These are phyloP conservation scores for Phaedon cochleariae DNA, from an alignment of 2,888 invertebrate genomes.

Conservation along the genomic window DNA sequence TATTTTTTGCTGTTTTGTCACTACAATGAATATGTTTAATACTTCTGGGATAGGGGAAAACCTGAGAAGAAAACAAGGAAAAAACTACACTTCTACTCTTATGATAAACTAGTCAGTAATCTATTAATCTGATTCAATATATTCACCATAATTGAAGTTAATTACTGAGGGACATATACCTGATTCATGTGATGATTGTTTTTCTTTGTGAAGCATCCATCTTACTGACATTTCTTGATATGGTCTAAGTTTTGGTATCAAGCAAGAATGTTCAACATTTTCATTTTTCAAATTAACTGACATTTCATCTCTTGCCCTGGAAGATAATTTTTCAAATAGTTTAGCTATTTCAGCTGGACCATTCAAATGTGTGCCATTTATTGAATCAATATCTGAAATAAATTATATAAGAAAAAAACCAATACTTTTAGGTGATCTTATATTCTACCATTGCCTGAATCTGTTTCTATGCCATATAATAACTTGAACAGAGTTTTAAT, in stretches of 20 bases:
- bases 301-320: slow-evolving; percentile 14
- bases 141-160: too few relatives aligned
- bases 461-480: slow-evolving; percentile 42
- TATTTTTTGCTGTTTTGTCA: too few relatives aligned
- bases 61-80: too few relatives aligned
- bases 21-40: too few relatives aligned
- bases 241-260: slow-evolving; percentile 67
- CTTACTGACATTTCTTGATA: slow-evolving; percentile 73
- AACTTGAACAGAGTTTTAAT: slow-evolving; percentile 48
- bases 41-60: too few relatives aligned
- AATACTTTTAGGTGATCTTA: not conserved
- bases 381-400: slow-evolving; percentile 3
- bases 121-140: too few relatives aligned
- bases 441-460: slow-evolving; percentile 29
- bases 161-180: too few relatives aligned
- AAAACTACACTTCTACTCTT: too few relatives aligned
- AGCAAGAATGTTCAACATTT: slow-evolving; percentile 57
- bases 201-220: slow-evolving; percentile 75
- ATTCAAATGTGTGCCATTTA: slow-evolving; percentile 19
- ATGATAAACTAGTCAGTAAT: too few relatives aligned
- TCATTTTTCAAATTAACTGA: not conserved
- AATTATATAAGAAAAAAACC: not conserved
- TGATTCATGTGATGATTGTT: slow-evolving; percentile 12
- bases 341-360: slow-evolving; percentile 28
- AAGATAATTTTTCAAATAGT: slow-evolving; percentile 29